Percentiles rank a stretch among this genome's conserved stretches.
These are phyloP conservation scores for Campoplex nolae DNA, from an alignment of 2,888 invertebrate genomes.

Conservation along the genomic window DNA sequence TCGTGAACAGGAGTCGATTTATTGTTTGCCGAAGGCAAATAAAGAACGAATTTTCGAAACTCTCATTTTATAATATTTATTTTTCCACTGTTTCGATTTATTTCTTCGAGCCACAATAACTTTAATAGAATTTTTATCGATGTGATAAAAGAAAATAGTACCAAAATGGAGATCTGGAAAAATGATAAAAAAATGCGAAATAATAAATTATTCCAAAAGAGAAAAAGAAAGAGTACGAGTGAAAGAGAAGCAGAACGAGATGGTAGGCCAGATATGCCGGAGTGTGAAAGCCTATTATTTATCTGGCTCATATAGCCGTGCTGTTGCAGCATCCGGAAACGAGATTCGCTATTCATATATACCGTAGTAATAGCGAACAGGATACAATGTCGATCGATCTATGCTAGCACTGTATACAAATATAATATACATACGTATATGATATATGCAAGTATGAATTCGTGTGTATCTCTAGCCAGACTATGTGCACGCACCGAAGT, in stretches of 20 bases:
- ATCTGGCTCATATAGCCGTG: constrained; percentile 51
- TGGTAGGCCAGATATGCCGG: constrained; percentile 28
- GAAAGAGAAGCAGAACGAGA: constrained; percentile 34
- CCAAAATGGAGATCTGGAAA: not conserved
- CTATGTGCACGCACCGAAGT: constrained; percentile 42
- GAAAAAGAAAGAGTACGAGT: not conserved
- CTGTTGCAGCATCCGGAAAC: constrained; percentile 47
- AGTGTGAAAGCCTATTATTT: constrained; percentile 48
- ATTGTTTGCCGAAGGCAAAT: not conserved
- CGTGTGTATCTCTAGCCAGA: constrained; percentile 29
- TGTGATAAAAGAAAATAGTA: too few relatives aligned
- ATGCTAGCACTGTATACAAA: not conserved
- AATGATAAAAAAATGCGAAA: not conserved
- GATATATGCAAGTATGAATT: not conserved
- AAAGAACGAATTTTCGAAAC: not conserved
- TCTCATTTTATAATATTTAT: too few relatives aligned
- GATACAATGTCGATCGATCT: constrained; percentile 57
- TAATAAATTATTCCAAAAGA: not conserved
- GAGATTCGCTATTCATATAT: constrained; percentile 51
- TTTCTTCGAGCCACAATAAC: too few relatives aligned
- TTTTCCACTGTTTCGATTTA: too few relatives aligned
- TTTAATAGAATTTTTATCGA: not conserved
- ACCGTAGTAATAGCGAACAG: constrained; percentile 51
- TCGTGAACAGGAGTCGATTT: not conserved
- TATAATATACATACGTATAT: not conserved